These are phyloP conservation scores for Gobionotothen gibberifrons DNA, from an alignment of 2,797 vertebrate species.

Conservation along the genomic window DNA sequence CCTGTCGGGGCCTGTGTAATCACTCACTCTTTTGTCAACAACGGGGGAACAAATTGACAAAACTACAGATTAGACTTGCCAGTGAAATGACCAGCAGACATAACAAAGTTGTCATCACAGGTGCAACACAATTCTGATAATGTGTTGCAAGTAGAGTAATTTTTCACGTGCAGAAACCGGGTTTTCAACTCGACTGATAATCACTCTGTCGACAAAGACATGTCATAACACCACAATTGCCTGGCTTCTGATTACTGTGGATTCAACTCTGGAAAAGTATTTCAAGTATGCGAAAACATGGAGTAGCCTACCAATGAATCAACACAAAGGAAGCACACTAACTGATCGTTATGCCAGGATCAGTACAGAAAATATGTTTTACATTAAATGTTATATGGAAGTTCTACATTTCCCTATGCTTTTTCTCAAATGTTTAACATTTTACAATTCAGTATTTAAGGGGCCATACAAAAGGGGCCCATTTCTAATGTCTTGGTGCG, in stretches of 20 bases:
- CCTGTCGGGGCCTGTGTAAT: constrained; percentile 74
- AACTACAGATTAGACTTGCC: constrained; percentile 57
- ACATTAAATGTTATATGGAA: too few species aligned
- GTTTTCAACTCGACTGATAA: constrained; percentile 1
- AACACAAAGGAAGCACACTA: background rate
- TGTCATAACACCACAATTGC: background rate
- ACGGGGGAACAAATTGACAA: constrained; percentile 58
- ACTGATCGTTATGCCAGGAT: background rate
- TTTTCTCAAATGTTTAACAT: too few species aligned
- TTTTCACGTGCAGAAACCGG: constrained; percentile 3
- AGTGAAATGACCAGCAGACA: constrained; percentile 56
- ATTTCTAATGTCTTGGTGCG: too few species aligned
- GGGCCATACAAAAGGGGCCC: too few species aligned
- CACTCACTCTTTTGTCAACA: constrained; percentile 63
- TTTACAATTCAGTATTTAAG: too few species aligned
- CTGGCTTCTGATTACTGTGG: constrained; percentile 6
- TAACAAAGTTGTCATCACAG: constrained; percentile 56
- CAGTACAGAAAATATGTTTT: too few species aligned
- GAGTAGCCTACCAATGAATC: background rate
- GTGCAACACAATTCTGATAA: constrained; percentile 38
- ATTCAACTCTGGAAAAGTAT: constrained; percentile 6
- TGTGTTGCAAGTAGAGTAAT: background rate
- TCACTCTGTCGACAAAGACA: constrained; percentile 14
- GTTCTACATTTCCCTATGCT: too few species aligned
- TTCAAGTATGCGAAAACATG: background rate